A percentile compares a stretch with the other conserved stretches of the same genome.
phyloP scores from a whole-genome alignment of 2,888 invertebrate genomes.

The Drosophila engyochracea region DNA sequence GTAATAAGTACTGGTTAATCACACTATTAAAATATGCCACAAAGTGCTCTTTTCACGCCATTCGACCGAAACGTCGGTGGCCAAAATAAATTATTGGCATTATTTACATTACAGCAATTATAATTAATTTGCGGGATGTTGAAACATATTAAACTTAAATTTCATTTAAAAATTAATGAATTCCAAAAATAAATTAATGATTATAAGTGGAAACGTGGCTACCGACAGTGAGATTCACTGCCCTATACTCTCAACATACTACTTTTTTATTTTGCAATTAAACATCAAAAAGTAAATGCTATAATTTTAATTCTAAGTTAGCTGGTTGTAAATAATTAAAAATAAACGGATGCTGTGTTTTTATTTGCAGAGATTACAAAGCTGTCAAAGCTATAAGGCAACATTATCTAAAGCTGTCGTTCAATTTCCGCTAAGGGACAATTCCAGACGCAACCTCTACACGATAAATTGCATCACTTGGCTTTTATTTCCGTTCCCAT shows the following conservation, averaged over 20 bases:
- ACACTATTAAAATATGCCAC: conserved; percentile 22
- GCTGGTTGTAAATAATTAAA: neutral
- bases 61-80: neutral
- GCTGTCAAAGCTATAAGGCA: neutral
- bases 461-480: conserved; percentile 25
- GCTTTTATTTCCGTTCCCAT: neutral
- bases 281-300: neutral
- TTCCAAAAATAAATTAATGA: neutral
- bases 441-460: neutral
- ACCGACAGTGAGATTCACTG: neutral
- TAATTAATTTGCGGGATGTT: neutral
- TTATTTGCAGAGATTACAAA: neutral
- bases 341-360: neutral
- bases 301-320: neutral
- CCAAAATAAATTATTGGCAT: neutral
- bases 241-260: neutral
- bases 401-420: conserved; percentile 13
- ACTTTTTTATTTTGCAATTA: neutral
- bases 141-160: neutral
- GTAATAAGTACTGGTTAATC: conserved; percentile 16
- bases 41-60: neutral
- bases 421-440: neutral
- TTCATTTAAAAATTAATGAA: neutral
- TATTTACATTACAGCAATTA: conserved; percentile 1
- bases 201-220: neutral